These are phyloP conservation scores for Epizoanthus ramosus DNA, from an alignment of 92 coral and sea anemone species.

Conservation along the genomic window DNA sequence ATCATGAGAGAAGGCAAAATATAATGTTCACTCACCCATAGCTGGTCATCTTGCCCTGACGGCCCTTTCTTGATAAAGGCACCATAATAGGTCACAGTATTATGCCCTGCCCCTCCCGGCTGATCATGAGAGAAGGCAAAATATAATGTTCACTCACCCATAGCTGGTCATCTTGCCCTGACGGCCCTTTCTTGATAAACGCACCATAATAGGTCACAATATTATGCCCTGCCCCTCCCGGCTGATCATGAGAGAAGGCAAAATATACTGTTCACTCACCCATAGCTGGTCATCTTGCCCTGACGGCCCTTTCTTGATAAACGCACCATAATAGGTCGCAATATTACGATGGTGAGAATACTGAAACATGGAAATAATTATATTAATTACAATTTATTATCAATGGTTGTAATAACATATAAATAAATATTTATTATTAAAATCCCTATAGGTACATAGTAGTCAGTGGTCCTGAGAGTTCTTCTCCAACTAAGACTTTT, in stretches of 20 bases:
- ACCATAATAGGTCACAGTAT: slow-evolving; percentile 86
- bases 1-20: no score
- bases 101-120: no score
- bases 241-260: no score
- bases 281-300: slow-evolving; percentile 98
- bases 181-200: slow-evolving; percentile 86
- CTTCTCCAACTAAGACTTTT: no score
- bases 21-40: slow-evolving; percentile 79
- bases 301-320: slow-evolving; percentile 86
- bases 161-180: slow-evolving; percentile 92
- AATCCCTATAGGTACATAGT: no score
- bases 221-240: slow-evolving; percentile 18
- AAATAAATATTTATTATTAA: no score
- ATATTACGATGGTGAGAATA: slow-evolving; percentile 85
- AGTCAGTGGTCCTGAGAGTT: no score
- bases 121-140: no score
- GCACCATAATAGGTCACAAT: slow-evolving; percentile 99
- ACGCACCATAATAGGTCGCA: slow-evolving; percentile 97
- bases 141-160: slow-evolving; percentile 69
- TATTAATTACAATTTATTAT: no score
- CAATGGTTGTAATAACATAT: no score
- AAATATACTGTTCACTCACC: slow-evolving; percentile 56
- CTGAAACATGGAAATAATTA: slow-evolving; percentile 63
- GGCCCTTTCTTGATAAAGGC: slow-evolving; percentile 93
- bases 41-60: slow-evolving; percentile 94